phyloP scores from a whole-genome alignment of 2,888 invertebrate species.

The Trichogramma dendrolimi region DNA sequence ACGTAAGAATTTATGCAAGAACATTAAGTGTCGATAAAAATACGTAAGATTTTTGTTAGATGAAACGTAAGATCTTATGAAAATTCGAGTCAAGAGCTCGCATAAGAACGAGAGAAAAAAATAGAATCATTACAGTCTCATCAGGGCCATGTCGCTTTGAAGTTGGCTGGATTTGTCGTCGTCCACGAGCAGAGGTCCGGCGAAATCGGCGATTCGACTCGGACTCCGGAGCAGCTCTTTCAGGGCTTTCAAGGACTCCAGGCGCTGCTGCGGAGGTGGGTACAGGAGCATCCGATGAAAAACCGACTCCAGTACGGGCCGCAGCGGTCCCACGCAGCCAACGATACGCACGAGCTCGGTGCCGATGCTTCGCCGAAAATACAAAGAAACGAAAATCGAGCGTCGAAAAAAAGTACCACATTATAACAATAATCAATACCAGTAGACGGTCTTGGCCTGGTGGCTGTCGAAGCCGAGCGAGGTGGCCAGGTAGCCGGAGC shows the following conservation, averaged over 20 bases:
- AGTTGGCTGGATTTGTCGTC: constrained; percentile 62
- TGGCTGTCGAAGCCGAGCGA: constrained; percentile 75
- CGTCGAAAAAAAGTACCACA: background rate
- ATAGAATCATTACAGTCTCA: constrained; percentile 65
- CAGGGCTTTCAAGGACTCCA: constrained; percentile 79
- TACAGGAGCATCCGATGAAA: constrained; percentile 89
- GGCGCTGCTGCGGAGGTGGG: constrained; percentile 78
- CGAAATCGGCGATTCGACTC: constrained; percentile 72
- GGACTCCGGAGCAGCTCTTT: constrained; percentile 77
- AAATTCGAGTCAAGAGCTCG: no score
- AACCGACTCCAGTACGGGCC: constrained; percentile 87
- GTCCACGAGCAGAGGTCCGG: constrained; percentile 57
- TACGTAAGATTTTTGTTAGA: constrained; percentile 1
- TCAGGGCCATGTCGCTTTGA: constrained; percentile 76
- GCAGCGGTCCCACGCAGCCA: constrained; percentile 78
- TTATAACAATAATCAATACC: constrained; percentile 51
- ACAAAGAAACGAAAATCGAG: background rate
- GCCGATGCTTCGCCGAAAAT: constrained; percentile 73
- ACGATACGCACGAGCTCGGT: constrained; percentile 84
- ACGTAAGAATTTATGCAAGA: no score
- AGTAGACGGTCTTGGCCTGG: constrained; percentile 86
- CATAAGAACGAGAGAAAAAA: constrained; percentile 1
- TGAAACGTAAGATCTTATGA: no score
- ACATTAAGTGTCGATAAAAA: background rate
- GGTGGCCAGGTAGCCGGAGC: constrained; percentile 67